Evolutionary conservation across 2,797 vertebrate genomes (phyloP).

Genomic region (Melopsittacus undulatus): DNA sequence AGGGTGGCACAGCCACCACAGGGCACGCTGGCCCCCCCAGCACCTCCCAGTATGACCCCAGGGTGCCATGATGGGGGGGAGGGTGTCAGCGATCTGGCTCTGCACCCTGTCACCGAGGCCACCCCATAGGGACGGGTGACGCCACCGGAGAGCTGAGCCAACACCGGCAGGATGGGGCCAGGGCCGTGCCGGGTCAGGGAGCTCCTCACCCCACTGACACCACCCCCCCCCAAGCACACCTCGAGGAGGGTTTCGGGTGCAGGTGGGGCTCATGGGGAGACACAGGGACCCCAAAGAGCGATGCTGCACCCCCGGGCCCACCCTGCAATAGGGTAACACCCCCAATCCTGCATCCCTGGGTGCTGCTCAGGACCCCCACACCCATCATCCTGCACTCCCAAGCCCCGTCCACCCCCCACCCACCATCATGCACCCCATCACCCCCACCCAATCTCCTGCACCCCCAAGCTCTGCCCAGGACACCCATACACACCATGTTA

Average conservation of each 20-base stretch:
- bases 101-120: background rate
- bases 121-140: background rate
- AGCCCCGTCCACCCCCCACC: background rate
- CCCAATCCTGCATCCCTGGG: background rate
- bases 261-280: background rate
- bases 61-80: background rate
- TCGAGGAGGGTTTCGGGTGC: background rate
- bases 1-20: fast-evolving
- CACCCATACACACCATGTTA: background rate
- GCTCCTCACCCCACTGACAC: background rate
- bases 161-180: background rate
- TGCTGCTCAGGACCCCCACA: background rate
- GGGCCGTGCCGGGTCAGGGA: background rate
- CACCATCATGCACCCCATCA: background rate
- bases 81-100: background rate
- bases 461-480: background rate
- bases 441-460: background rate
- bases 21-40: background rate
- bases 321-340: background rate
- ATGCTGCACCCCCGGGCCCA: background rate
- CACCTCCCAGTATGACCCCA: background rate
- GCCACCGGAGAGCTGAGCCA: background rate
- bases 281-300: background rate
- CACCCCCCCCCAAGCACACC: background rate
- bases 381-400: too few relatives aligned